A percentile compares a stretch with the other conserved stretches of the same genome.
phyloP scores from a whole-genome alignment of 2,797 vertebrate genomes.

The Chrosomus eos region DNA sequence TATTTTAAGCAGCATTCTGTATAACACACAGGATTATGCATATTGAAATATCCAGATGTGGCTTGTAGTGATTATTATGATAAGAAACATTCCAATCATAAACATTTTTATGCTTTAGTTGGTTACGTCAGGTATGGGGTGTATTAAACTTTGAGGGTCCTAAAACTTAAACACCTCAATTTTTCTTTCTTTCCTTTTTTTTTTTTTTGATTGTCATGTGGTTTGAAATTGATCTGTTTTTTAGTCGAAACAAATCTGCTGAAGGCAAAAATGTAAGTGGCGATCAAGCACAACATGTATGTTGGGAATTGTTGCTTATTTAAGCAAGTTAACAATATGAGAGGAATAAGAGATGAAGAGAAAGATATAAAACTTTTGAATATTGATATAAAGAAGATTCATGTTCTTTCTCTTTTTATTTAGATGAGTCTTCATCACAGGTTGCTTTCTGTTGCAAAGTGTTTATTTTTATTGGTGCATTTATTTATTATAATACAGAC shows the following conservation, averaged over 20 bases:
- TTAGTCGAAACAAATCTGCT: background rate
- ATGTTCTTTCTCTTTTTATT: slow-evolving; percentile 4
- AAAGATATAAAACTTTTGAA: background rate
- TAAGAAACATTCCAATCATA: background rate
- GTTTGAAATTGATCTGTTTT: background rate
- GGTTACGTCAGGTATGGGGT: background rate
- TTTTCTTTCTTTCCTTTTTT: background rate
- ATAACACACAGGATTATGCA: background rate
- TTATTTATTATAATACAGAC: slow-evolving; percentile 42
- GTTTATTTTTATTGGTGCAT: slow-evolving; percentile 57
- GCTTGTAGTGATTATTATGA: background rate
- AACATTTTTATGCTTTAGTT: background rate
- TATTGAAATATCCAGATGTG: background rate
- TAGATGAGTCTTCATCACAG: background rate
- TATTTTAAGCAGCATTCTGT: background rate
- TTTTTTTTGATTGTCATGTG: background rate
- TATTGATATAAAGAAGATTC: background rate
- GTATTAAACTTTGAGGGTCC: background rate
- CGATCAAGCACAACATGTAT: background rate
- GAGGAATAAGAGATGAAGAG: background rate
- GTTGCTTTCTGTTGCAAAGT: background rate
- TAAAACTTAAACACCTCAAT: background rate
- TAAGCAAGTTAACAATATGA: background rate
- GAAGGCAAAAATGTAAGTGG: background rate
- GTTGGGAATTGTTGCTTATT: background rate